Evolutionary conservation across 2,797 vertebrate genomes (phyloP), one percentile per base, ranked within the genome.

Genomic region (Muscicapa striata): DNA sequence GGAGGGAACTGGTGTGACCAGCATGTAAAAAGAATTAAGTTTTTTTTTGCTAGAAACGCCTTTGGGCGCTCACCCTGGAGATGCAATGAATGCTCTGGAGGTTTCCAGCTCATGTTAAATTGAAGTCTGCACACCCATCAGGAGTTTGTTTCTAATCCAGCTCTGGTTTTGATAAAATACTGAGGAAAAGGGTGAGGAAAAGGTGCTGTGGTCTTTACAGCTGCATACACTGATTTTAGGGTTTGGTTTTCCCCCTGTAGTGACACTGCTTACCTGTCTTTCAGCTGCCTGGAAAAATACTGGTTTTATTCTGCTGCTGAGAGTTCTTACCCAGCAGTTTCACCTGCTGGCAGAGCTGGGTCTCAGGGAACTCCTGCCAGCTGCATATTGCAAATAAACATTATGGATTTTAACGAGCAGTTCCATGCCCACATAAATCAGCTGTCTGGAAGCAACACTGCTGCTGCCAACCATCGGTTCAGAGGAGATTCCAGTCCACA

Each of bases 101-200:
- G 11, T 5, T 43, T 73, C 27, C 43, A 38, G 46, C 13, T 72
- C 32, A 21, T 1, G 0, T 18, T 21, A 8, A 6, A 12, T 6
- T 54, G n/a, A 67, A 83, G 9, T 57, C 32, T 67, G 26, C 32
- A 34, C 51, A 4, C 9, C 9, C 29, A 62, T 6, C 38, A 32
- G 73, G 64, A 85, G 16, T 52, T 55, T 54, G 11, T 10, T 69
- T 62, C 55, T 45, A 63, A 16, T 9, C 34, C 40, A 83, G 22
- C 32, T 30, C 30, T 29, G 19, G 18, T 24, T 64, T 77, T 81
- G 29, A 8, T n/a, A 70, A 45, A 62, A 7, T 14, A 27, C 21
- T 27, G 55, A 72, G 38, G 46, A 24, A 63, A 58, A 13, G 13
- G 13, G 5, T 29, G 20, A 24, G n/a, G 11, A 7, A 30, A 78